A percentile compares a stretch with the other conserved stretches of the same genome.
Evolutionary conservation across 2,888 invertebrate genomes (phyloP).

Genomic region (Polyommatus icarus): DNA sequence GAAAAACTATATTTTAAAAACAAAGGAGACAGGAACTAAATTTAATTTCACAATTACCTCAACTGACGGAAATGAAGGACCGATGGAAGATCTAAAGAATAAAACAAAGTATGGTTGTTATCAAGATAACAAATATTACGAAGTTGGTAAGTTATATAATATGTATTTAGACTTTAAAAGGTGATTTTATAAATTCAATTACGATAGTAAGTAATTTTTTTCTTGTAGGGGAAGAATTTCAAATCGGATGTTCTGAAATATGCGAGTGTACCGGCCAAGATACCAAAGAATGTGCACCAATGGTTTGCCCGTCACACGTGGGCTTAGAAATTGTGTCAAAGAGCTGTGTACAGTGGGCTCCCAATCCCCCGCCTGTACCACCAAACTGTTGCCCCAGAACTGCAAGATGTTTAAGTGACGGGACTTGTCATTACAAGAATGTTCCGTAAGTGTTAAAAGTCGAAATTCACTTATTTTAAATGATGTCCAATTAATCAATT

Average conservation of each 20-base stretch:
- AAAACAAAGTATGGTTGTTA: constrained; percentile 59
- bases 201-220: not conserved
- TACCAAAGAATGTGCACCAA: constrained; percentile 85
- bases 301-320: constrained; percentile 91
- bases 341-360: constrained; percentile 92
- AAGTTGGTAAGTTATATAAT: constrained; percentile 58
- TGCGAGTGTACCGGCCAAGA: constrained; percentile 86
- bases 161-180: not conserved
- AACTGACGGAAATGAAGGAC: constrained; percentile 50
- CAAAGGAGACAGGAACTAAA: constrained; percentile 71
- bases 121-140: constrained; percentile 64
- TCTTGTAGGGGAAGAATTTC: constrained; percentile 84
- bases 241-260: constrained; percentile 89
- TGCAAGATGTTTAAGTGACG: constrained; percentile 89
- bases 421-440: constrained; percentile 88
- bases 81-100: constrained; percentile 49
- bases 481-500: too few species aligned
- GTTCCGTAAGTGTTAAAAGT: constrained; percentile 61
- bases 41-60: constrained; percentile 73
- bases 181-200: not conserved
- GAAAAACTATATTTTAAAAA: constrained; percentile 70
- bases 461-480: not conserved
- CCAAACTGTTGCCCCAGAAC: constrained; percentile 91
- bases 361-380: constrained; percentile 86
- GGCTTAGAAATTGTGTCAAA: constrained; percentile 92